These are phyloP conservation scores for Thunnus albacares DNA, from an alignment of 2,797 vertebrate genomes.

Conservation along the genomic window DNA sequence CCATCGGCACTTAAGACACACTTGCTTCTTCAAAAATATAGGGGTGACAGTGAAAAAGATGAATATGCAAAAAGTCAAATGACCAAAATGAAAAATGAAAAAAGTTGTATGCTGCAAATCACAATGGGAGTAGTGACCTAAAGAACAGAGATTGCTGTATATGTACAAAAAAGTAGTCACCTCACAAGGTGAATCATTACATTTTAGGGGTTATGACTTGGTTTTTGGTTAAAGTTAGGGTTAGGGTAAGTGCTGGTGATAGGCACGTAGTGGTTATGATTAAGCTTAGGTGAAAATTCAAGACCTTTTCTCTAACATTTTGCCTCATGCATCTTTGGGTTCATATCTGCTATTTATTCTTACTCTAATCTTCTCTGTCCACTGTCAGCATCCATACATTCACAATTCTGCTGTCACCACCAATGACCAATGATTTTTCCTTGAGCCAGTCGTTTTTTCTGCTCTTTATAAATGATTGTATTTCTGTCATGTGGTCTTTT, in stretches of 20 bases:
- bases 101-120: conserved; percentile 26
- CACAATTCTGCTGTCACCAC: background rate
- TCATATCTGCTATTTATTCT: background rate
- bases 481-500: background rate
- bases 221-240: conserved; percentile 4
- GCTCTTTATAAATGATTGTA: background rate
- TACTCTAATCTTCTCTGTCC: background rate
- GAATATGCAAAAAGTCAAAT: conserved; percentile 48
- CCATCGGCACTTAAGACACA: conserved; percentile 51
- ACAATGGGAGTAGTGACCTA: background rate
- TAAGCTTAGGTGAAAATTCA: too few relatives aligned
- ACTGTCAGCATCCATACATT: background rate
- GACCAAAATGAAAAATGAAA: conserved; percentile 30
- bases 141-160: conserved; percentile 5
- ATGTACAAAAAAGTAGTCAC: background rate
- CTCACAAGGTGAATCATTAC: background rate
- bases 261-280: too few relatives aligned
- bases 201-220: background rate
- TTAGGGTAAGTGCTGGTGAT: too few relatives aligned
- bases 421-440: background rate
- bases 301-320: background rate
- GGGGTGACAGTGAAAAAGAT: conserved; percentile 22
- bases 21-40: conserved; percentile 41
- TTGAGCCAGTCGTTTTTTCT: background rate
- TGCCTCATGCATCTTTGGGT: background rate